phyloP scores from a whole-genome alignment of 2,113 vertebrate species.

The Macaca nemestrina region DNA sequence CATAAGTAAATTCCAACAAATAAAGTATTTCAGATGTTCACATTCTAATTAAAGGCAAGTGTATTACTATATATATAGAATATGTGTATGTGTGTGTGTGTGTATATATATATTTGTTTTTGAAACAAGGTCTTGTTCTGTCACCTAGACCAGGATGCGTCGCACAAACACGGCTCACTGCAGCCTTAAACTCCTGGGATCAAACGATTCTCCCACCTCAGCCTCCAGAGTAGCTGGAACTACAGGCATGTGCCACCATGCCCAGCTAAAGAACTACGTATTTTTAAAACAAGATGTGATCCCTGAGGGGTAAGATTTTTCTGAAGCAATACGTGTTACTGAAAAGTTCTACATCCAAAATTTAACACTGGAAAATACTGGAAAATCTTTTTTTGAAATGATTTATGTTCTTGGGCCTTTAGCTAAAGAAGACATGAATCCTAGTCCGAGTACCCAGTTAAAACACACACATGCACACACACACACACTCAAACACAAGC shows the following conservation, averaged over 20 bases:
- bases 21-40: constrained; percentile 42
- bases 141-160: too few relatives aligned
- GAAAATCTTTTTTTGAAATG: background rate
- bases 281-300: constrained; percentile 56
- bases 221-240: too few relatives aligned
- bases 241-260: too few relatives aligned
- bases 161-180: too few relatives aligned
- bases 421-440: constrained; percentile 1
- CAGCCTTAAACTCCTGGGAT: too few relatives aligned
- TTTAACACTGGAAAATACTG: background rate
- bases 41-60: constrained; percentile 64
- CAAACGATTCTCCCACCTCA: too few relatives aligned
- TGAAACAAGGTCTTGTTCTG: too few relatives aligned
- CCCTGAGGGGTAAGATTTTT: background rate
- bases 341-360: constrained; percentile 29
- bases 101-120: too few relatives aligned
- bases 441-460: background rate
- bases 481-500: background rate
- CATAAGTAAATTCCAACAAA: constrained; percentile 37
- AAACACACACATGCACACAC: background rate
- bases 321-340: constrained; percentile 32
- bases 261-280: constrained; percentile 28
- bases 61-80: too few relatives aligned
- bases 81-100: too few relatives aligned
- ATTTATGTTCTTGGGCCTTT: background rate